Evolutionary conservation across 2,797 vertebrate species (phyloP).

Genomic region (Acanthurus lineatus): DNA sequence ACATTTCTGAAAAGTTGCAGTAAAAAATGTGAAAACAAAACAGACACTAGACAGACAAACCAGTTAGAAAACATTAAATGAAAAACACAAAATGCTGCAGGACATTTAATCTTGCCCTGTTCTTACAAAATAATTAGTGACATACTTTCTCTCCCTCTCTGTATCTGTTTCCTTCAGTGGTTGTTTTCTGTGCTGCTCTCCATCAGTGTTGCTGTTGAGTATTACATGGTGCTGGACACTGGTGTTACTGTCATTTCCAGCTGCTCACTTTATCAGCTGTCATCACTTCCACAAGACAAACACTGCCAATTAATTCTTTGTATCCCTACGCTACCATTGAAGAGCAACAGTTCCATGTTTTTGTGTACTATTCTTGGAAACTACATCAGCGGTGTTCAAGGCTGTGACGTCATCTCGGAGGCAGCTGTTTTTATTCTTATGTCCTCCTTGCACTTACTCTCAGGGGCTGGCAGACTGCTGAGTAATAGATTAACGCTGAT

Average conservation of each 20-base stretch:
- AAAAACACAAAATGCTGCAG: not conserved
- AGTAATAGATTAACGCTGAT: constrained; percentile 67
- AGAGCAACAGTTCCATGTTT: constrained; percentile 57
- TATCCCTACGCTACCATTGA: constrained; percentile 46
- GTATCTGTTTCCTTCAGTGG: constrained; percentile 28
- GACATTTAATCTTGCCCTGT: not conserved
- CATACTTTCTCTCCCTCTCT: constrained; percentile 20
- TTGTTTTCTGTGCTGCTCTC: constrained; percentile 40
- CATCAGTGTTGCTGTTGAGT: constrained; percentile 44
- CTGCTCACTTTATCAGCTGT: constrained; percentile 81
- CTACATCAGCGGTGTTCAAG: constrained; percentile 74
- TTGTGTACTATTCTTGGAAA: constrained; percentile 72
- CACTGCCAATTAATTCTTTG: constrained; percentile 74
- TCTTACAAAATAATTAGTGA: constrained; percentile 10
- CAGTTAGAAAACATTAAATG: not conserved
- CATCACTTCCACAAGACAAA: constrained; percentile 73
- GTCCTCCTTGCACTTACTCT: constrained; percentile 64
- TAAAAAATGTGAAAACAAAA: not conserved
- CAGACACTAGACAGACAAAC: not conserved
- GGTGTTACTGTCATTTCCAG: constrained; percentile 69
- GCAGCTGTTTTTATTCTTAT: constrained; percentile 80
- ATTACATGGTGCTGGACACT: constrained; percentile 48
- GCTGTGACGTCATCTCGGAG: constrained; percentile 69
- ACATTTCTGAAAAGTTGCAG: not conserved
- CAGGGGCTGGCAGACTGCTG: constrained; percentile 64